Evolutionary conservation across 2,888 invertebrate species (phyloP), one percentile per base, ranked within the genome.

Genomic region (Clostera curtula): DNA sequence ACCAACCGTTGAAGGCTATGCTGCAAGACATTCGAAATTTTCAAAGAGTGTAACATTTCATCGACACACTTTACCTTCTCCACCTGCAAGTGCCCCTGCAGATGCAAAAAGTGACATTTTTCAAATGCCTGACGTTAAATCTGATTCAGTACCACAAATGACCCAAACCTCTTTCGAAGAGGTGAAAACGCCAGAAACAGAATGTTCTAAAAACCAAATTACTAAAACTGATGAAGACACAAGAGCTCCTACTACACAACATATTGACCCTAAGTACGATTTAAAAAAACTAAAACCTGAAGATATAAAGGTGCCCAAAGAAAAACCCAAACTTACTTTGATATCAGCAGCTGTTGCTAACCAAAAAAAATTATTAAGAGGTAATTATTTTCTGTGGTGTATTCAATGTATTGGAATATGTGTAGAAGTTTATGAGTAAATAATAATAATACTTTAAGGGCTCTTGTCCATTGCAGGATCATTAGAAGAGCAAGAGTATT

Each of bases 21-120:
- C 93, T 33, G 94, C 93, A 26, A 86, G 95, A 59, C 94, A 94
- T 76, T 92, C 92, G 40, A 95, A 95, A 71, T 89, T 95, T 66
- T 87, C 93, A 26, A 95, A 95, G 85, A 93, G 94, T 73, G 94
- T 95, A 40, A 94, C 94, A 36, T 95, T 94, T 80, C 93, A 95
- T 74, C 84, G 91, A 36, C 92, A 93, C 66, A 93, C 93, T 28
- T 84, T 94, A 61, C 91, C 91, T 46, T 93, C 93, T 54, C 93
- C 94, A 36, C 93, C 93, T 36, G 62, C 73, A 36, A 87, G 86
- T 59, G 82, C 68, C 1, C 68, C 74, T 2, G 56, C 63, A 5
- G 79, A 80, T 43, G 49, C 55, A 7, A 61, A 57, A 43, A 55
- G 52, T 28, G 69, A 69, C 18, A 63, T 76, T 17, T 82, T 82